phyloP scores from a whole-genome alignment of 2,888 invertebrate genomes.

The Idaea dimidiata region DNA sequence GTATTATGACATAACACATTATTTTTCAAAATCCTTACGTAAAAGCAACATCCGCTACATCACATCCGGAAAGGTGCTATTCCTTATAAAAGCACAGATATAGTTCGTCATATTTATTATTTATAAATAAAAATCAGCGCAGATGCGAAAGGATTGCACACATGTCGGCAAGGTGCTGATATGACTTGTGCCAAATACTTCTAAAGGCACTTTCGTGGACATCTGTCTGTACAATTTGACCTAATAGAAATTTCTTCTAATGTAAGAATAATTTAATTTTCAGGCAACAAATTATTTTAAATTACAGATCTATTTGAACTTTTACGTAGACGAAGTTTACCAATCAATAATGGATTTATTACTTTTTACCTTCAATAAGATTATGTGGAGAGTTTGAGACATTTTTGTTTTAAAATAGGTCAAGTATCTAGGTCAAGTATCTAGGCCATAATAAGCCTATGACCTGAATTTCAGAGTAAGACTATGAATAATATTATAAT shows the following conservation, averaged over 20 bases:
- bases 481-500: no score
- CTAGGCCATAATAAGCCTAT: no score
- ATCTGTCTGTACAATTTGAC: conserved; percentile 16
- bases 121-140: conserved; percentile 79
- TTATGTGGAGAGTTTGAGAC: no score
- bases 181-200: conserved; percentile 74
- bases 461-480: no score
- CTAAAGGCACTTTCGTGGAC: conserved; percentile 16
- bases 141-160: conserved; percentile 80
- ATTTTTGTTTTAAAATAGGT: no score
- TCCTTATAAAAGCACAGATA: conserved; percentile 66
- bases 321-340: no score
- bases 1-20: no score
- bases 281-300: no score
- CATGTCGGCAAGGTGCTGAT: conserved; percentile 71
- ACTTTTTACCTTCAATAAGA: no score
- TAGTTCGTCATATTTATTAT: conserved; percentile 76
- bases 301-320: no score
- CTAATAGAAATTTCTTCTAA: conserved; percentile 6
- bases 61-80: conserved; percentile 77
- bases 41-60: conserved; percentile 66
- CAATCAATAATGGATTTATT: no score
- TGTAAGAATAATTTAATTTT: background rate
- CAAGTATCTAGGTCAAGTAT: no score
- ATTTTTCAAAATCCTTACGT: conserved; percentile 38